Evolutionary conservation across 2,888 invertebrate genomes (phyloP).

Genomic region (Drosophila niveifrons): DNA sequence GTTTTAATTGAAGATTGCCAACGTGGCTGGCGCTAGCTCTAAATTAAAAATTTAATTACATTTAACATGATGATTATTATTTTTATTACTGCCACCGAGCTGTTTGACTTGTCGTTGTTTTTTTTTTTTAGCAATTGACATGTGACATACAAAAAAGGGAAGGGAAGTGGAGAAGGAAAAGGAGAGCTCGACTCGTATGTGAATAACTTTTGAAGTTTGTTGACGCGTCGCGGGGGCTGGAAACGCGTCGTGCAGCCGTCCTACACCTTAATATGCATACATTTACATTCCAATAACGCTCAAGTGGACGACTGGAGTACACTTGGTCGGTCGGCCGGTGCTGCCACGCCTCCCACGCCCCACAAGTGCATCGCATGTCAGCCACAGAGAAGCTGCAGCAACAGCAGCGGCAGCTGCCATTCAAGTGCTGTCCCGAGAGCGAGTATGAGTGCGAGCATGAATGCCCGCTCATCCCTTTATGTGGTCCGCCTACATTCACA

Average conservation of each 20-base stretch:
- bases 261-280: slow-evolving; percentile 75
- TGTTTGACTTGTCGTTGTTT: slow-evolving; percentile 24
- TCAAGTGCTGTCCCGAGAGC: slow-evolving; percentile 64
- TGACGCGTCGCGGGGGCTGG: slow-evolving; percentile 45
- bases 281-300: slow-evolving; percentile 83
- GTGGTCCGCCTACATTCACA: slow-evolving; percentile 22
- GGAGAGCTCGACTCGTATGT: slow-evolving; percentile 38
- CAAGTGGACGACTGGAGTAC: slow-evolving; percentile 77
- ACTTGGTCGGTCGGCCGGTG: slow-evolving; percentile 57
- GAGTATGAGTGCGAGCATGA: slow-evolving; percentile 35
- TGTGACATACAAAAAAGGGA: slow-evolving; percentile 14
- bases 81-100: slow-evolving; percentile 37
- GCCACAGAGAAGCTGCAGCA: slow-evolving; percentile 58
- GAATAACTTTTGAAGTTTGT: slow-evolving; percentile 78
- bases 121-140: slow-evolving; percentile 24
- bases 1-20: slow-evolving; percentile 78
- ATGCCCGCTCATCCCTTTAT: slow-evolving; percentile 48
- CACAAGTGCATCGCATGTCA: slow-evolving; percentile 74
- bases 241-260: slow-evolving; percentile 2
- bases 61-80: slow-evolving; percentile 72
- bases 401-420: slow-evolving; percentile 57
- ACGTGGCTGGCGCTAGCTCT: slow-evolving; percentile 56
- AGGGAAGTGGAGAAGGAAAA: neutral
- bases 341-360: slow-evolving; percentile 47
- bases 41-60: slow-evolving; percentile 82